Evolutionary conservation across 2,888 invertebrate species (phyloP), one percentile per base, ranked within the genome.

Genomic region (Diogma glabrata): DNA sequence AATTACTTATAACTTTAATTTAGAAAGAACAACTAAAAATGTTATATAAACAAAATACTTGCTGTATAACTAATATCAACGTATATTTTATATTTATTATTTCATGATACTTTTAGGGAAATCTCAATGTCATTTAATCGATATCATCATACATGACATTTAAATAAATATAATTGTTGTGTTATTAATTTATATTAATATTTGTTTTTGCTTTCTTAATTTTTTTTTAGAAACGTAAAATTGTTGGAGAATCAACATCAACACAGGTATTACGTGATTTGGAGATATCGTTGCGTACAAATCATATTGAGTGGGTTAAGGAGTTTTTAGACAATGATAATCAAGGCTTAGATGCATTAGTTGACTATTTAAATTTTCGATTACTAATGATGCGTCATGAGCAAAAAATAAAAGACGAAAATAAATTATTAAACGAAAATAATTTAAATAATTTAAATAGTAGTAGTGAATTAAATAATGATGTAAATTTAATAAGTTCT

Each of bases 291-390:
- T 75, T 99, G 63, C 82, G 97, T 64, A 99, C 99, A 57, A 99
- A 99, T 76, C 93, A 94, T 73, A 99, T 99, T 68, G 97, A 99
- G 92, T 99, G 99, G 99, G 99, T 99, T 51, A 83, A 93, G 62
- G 94, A 96, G 72, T 99, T 99, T 73, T 78, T 99, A 55, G 91
- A 93, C 73, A 92, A 95, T 61, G 86, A 89, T 59, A 96, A 97
- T 73, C 87, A 89, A 66, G 99, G 99, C 14, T 73, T 99, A 59
- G 95, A 96, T 73, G 91, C 96, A 56, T 78, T 99, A 59, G 90
- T 99, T 61, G 95, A 97, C 73, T 99, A 99, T 77, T 81, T 99
- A 63, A 91, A 91, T 75, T 92, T 92, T 75, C 79, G 93, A 61
- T 75, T 92, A 65, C 85, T 87, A 66, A 92, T 94, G 87, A 91